Conservation (phyloP, 2,797 vertebrate genomes). For the Silurus aristotelis region DNA sequence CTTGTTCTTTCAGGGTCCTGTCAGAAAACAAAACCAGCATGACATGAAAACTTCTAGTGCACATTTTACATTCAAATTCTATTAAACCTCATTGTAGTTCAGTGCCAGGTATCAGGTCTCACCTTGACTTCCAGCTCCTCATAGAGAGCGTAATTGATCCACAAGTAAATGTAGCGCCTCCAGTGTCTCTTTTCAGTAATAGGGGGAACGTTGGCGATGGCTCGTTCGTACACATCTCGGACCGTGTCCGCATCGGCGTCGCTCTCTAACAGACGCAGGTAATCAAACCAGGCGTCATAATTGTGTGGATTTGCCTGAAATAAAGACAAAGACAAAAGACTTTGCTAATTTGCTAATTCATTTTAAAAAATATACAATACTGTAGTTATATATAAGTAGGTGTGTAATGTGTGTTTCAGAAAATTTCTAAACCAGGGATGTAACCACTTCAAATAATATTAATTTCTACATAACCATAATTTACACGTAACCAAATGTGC, state of each 20-base stretch:
- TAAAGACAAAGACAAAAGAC: neutral
- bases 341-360: too few species aligned
- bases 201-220: constrained; percentile 92
- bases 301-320: constrained; percentile 92
- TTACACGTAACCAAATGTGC: neutral
- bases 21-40: neutral
- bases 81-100: neutral
- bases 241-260: constrained; percentile 85
- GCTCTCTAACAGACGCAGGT: constrained; percentile 93
- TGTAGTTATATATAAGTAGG: neutral
- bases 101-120: neutral
- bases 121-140: too few species aligned
- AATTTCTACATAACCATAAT: too few species aligned
- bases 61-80: neutral
- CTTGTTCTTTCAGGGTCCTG: constrained; percentile 54
- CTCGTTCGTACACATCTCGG: constrained; percentile 92
- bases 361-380: neutral
- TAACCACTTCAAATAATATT: neutral
- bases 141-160: too few species aligned
- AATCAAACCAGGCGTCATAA: constrained; percentile 98
- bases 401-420: neutral
- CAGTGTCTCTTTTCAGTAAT: constrained; percentile 96
- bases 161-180: constrained; percentile 58
- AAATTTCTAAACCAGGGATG: neutral
- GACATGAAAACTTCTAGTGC: neutral